These are phyloP conservation scores for Scaptomyza cyrtandrae DNA, from an alignment of 2,888 invertebrate species.

Conservation along the genomic window DNA sequence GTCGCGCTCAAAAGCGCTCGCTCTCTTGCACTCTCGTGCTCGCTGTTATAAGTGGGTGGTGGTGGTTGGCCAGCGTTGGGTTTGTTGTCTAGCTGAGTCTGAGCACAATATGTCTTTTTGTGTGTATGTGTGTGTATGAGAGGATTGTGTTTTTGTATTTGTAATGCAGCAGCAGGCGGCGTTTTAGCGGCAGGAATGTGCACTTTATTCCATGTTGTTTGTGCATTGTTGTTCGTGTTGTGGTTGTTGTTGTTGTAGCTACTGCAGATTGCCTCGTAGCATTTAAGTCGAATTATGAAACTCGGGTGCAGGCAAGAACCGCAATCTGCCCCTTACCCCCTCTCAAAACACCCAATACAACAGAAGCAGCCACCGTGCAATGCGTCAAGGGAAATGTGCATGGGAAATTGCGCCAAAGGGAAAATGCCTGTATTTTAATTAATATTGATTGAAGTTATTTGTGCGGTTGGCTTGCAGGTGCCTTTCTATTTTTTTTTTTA, in stretches of 20 bases:
- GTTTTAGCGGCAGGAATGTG: constrained; percentile 66
- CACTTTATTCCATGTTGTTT: constrained; percentile 68
- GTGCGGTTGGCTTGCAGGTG: constrained; percentile 39
- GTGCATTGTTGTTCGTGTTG: constrained; percentile 40
- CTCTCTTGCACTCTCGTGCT: constrained; percentile 3
- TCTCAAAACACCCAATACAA: not conserved
- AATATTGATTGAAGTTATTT: constrained; percentile 77
- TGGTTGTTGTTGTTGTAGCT: constrained; percentile 45
- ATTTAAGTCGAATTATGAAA: constrained; percentile 79
- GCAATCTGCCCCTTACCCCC: not conserved
- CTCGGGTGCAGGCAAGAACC: constrained; percentile 38
- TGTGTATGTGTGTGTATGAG: constrained; percentile 39
- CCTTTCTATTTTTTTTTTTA: constrained; percentile 48
- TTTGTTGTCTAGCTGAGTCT: constrained; percentile 34
- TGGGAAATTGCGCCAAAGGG: constrained; percentile 39
- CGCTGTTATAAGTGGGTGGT: constrained; percentile 37
- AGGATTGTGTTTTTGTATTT: constrained; percentile 40
- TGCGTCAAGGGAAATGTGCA: not conserved
- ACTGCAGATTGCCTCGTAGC: constrained; percentile 78
- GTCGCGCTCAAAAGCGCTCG: constrained; percentile 37
- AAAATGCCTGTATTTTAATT: constrained; percentile 78
- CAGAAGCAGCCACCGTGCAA: constrained; percentile 47
- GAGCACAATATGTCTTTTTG: constrained; percentile 36
- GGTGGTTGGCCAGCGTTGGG: constrained; percentile 37
- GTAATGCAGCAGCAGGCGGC: constrained; percentile 62